phyloP scores from a whole-genome alignment of 2,888 invertebrate genomes.

The Chloroclysta siterata region DNA sequence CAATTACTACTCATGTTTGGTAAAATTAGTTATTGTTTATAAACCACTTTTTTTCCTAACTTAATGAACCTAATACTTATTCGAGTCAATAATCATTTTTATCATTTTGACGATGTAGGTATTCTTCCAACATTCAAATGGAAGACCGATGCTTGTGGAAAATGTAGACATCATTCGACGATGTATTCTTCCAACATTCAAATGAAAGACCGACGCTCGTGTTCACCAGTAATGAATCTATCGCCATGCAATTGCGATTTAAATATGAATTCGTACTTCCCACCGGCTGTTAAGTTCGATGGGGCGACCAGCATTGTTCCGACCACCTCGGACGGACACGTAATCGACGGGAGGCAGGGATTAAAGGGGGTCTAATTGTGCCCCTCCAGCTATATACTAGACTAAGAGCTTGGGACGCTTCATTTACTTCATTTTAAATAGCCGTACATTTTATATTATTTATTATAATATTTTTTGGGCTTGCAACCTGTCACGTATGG shows the following conservation, averaged over 20 bases:
- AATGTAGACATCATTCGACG: too few relatives aligned
- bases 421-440: constrained; percentile 4
- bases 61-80: too few relatives aligned
- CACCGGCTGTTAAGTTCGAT: constrained; percentile 14
- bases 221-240: constrained; percentile 14
- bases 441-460: too few relatives aligned
- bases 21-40: too few relatives aligned
- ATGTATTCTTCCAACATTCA: background rate
- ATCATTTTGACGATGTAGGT: too few relatives aligned
- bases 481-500: too few relatives aligned
- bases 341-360: constrained; percentile 39
- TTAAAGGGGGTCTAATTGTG: constrained; percentile 38
- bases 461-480: too few relatives aligned
- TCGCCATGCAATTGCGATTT: constrained; percentile 16
- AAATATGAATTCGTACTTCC: constrained; percentile 24
- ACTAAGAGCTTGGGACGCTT: constrained; percentile 1
- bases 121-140: too few relatives aligned
- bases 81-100: too few relatives aligned
- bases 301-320: constrained; percentile 25
- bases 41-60: too few relatives aligned
- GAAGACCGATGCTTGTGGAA: too few relatives aligned
- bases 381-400: constrained; percentile 20
- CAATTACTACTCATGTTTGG: too few relatives aligned
- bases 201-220: background rate
- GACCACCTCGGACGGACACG: constrained; percentile 33